phyloP scores from a whole-genome alignment of 2,113 vertebrate genomes.

The Tachysurus fulvidraco region DNA sequence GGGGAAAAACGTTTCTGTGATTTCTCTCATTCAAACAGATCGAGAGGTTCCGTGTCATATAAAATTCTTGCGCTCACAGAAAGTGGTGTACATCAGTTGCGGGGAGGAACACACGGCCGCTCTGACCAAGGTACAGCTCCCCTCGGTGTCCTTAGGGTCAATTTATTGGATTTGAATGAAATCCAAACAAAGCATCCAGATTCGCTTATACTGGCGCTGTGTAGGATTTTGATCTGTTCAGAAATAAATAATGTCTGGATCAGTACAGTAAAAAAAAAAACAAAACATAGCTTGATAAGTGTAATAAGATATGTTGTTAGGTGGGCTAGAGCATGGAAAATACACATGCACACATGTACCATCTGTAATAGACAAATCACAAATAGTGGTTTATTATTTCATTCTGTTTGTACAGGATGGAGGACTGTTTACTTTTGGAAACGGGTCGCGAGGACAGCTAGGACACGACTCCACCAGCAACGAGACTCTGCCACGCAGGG shows the following conservation, averaged over 20 bases:
- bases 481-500: conserved; percentile 85
- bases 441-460: conserved; percentile 84
- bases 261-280: not conserved
- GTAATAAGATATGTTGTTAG: not conserved
- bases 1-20: not conserved
- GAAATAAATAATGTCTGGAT: not conserved
- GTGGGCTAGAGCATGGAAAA: not conserved
- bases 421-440: conserved; percentile 89
- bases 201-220: not conserved
- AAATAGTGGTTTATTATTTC: not conserved
- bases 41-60: conserved; percentile 93
- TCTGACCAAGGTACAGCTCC: conserved; percentile 86
- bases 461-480: conserved; percentile 86
- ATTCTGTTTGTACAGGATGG: conserved; percentile 73
- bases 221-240: not conserved
- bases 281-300: not conserved
- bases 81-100: conserved; percentile 96
- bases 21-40: conserved; percentile 69
- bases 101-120: conserved; percentile 89
- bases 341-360: not conserved
- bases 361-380: not conserved
- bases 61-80: conserved; percentile 90
- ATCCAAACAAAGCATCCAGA: not conserved
- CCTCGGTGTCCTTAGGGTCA: not conserved
- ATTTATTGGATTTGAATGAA: not conserved